phyloP scores from a whole-genome alignment of 1,140 invertebrate species.

The Homarus americanus region DNA sequence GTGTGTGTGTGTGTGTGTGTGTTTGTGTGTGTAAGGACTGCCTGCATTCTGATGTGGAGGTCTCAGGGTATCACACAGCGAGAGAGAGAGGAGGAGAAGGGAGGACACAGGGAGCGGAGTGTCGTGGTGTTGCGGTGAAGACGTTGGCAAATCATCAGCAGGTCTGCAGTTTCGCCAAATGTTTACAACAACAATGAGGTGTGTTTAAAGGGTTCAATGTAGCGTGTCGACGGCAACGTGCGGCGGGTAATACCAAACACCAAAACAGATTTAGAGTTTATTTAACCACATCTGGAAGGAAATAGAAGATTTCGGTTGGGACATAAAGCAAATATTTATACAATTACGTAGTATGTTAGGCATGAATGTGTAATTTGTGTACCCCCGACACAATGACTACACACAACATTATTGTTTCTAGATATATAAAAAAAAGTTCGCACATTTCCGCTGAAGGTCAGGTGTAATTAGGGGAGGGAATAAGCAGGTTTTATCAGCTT shows the following conservation, averaged over 20 bases:
- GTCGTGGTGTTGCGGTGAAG: too few species aligned
- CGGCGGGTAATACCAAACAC: background rate
- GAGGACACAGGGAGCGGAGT: too few species aligned
- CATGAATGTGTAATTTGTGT: background rate
- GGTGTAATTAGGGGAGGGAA: conserved; percentile 3
- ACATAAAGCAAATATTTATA: background rate
- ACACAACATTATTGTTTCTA: background rate
- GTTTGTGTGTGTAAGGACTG: background rate
- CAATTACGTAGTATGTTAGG: background rate
- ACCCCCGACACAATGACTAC: background rate
- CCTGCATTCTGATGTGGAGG: too few species aligned
- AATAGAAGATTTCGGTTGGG: background rate
- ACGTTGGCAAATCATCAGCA: too few species aligned
- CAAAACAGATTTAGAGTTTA: background rate
- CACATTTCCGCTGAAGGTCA: background rate
- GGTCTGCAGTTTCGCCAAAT: background rate
- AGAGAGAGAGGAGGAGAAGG: too few species aligned
- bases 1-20: background rate
- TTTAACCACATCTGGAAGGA: background rate
- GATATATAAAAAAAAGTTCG: background rate
- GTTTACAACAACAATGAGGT: too few species aligned
- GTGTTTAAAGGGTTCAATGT: too few species aligned
- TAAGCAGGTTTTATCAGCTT: conserved; percentile 8
- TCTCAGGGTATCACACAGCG: too few species aligned
- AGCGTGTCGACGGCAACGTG: background rate